Base-by-base conservation (phyloP, 2,797 vertebrate species). In the Ficedula albicollis region DNA sequence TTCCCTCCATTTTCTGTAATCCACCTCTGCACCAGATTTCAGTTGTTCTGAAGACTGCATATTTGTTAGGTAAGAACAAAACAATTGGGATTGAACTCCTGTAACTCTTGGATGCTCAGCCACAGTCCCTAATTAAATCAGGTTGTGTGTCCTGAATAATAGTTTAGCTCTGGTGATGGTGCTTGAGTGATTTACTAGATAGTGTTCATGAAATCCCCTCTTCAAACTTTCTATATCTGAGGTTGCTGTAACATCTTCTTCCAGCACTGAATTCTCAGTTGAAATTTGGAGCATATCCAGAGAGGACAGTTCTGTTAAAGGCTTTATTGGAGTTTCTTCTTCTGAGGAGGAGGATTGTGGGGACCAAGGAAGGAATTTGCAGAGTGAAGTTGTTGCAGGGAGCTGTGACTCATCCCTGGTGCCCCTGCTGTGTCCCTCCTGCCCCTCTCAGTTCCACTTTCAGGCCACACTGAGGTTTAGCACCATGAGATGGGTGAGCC, bases 381-480 rank as follows among this genome's bases (percentile, higher is more conserved):
- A 26, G 25, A 6, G 38, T 17, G 11, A 5, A 21, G 36, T 5
- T 63, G 41, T 48, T 82, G 2, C 46, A 30, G 41, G 12, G 70
- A 91, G 43, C 75, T 43, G 56, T 25, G 36, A 9, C 38, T 76
- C 51, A 13, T 5, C 23, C 1, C 2, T 44, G 62, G 30, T 43
- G 56, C 21, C 4, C 32, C 63, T 32, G 38, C 68, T 8, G 38
- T 26, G 75, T 27, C 29, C 39, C 41, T 69, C 14, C 43, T 87
- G 64, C 32, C 62, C 21, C 26, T 29, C 2, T 6, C 59, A 4
- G 34, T 59, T 79, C 64, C 44, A 7, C 67, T 79, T 66, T 21
- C 0, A 0, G 34, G 67, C 25, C 32, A 10, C 13, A 0, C 27
- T 16, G 76, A 67, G 87, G 17, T 84, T 83, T 29, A 25, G 38